Conservation (phyloP, 2,888 invertebrate species). For the Phalangium opilio region DNA sequence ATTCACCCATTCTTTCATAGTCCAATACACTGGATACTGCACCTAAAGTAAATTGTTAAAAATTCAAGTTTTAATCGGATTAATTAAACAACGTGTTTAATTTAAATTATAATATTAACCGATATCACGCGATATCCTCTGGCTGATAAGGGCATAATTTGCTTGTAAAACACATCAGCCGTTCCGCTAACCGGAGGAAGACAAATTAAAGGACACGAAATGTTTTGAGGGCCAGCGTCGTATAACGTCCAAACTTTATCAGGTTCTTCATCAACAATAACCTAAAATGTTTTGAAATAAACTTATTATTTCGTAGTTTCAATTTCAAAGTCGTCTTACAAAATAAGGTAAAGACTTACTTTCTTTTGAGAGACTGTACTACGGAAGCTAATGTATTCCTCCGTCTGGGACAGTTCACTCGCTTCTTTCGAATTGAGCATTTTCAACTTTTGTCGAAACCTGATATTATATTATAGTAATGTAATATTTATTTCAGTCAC, state of each 20-base stretch:
- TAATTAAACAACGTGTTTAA: conserved; percentile 3
- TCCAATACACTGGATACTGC: conserved; percentile 78
- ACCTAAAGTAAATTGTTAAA: conserved; percentile 36
- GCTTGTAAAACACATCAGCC: conserved; percentile 71
- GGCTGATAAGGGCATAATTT: conserved; percentile 59
- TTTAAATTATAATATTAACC: conserved; percentile 31
- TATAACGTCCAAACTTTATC: conserved; percentile 76
- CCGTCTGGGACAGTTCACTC: too few species aligned
- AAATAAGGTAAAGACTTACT: too few species aligned
- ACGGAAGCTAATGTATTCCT: too few species aligned
- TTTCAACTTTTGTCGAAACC: too few species aligned
- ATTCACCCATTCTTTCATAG: conserved; percentile 68
- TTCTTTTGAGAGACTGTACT: too few species aligned
- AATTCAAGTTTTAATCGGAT: conserved; percentile 1
- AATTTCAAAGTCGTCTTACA: too few species aligned
- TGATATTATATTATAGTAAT: too few species aligned
- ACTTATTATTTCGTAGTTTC: too few species aligned
- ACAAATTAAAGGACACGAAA: conserved; percentile 63
- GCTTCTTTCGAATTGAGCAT: too few species aligned
- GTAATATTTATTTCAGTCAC: too few species aligned
- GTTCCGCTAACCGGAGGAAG: conserved; percentile 77
- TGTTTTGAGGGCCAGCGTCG: conserved; percentile 67
- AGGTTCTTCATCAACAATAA: conserved; percentile 61
- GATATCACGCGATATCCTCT: conserved; percentile 68
- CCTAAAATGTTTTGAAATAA: too few species aligned